A percentile compares a stretch with the other conserved stretches of the same genome.
Conservation (phyloP, 1,140 invertebrate species). For the Zaprionus capensis region DNA sequence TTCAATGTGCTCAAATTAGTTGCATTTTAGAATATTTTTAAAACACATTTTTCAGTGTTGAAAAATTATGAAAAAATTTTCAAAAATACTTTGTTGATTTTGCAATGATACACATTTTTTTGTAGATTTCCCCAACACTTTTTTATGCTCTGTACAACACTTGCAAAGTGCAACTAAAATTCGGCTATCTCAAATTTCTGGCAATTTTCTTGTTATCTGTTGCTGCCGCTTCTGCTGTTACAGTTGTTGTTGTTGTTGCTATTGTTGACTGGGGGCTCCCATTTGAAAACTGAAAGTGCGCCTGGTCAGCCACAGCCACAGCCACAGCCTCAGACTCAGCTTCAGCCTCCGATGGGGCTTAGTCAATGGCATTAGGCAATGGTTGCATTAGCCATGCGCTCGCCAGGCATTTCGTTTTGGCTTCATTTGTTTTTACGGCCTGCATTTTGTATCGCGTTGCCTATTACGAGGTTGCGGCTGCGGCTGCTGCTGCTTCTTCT, state of each 20-base stretch:
- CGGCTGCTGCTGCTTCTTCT: constrained; percentile 17
- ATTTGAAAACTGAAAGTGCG: constrained; percentile 81
- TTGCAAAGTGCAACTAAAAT: constrained; percentile 26
- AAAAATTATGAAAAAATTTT: not conserved
- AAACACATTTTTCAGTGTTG: not conserved
- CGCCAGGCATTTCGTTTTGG: constrained; percentile 59
- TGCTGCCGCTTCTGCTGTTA: constrained; percentile 53
- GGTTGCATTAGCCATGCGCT: constrained; percentile 65
- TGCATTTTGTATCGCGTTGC: constrained; percentile 71
- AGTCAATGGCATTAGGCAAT: constrained; percentile 51
- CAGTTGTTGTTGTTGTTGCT: constrained; percentile 29
- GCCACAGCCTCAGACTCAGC: constrained; percentile 10
- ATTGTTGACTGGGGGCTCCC: constrained; percentile 24
- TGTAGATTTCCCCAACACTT: not conserved
- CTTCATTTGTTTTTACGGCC: constrained; percentile 81
- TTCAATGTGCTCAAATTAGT: not conserved
- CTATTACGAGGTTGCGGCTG: constrained; percentile 47
- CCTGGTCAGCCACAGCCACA: constrained; percentile 51
- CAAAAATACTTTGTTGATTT: not conserved
- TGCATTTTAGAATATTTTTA: not conserved
- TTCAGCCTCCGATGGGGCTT: constrained; percentile 14
- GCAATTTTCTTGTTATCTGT: constrained; percentile 69
- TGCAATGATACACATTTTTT: not conserved
- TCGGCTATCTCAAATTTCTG: constrained; percentile 10
- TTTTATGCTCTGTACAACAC: not conserved